Evolutionary conservation across 1,140 invertebrate genomes (phyloP).

Genomic region (Daktulosphaira vitifoliae): DNA sequence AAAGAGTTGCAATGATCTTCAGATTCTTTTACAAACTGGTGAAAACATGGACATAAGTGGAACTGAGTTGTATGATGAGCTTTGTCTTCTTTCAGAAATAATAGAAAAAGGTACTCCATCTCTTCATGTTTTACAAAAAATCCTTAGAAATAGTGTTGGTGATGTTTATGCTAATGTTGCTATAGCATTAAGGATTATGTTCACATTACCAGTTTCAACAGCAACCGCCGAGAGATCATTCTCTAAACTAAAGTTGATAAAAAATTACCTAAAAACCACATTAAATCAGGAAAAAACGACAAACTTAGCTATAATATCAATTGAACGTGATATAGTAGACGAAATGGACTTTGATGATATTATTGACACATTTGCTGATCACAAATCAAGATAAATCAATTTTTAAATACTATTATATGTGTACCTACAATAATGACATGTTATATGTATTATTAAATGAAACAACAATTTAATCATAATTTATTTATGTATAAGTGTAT

Average conservation of each 20-base stretch:
- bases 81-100: slow-evolving; percentile 17
- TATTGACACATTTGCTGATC: no score
- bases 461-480: no score
- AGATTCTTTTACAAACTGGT: not conserved
- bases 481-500: no score
- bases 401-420: no score
- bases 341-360: no score
- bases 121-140: slow-evolving; percentile 6
- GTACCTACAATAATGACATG: no score
- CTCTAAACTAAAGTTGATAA: slow-evolving; percentile 6
- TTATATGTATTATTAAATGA: no score
- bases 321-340: slow-evolving; percentile 1
- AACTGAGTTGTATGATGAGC: slow-evolving; percentile 8
- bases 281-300: not conserved
- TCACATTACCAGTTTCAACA: not conserved
- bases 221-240: not conserved
- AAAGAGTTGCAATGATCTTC: no score
- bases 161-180: slow-evolving; percentile 3
- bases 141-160: slow-evolving; percentile 2
- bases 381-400: no score
- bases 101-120: slow-evolving; percentile 1
- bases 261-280: not conserved
- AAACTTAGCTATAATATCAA: slow-evolving; percentile 5
- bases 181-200: slow-evolving; percentile 2
- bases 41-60: slow-evolving; percentile 2